Evolutionary conservation across 2,888 invertebrate species (phyloP), one percentile per base, ranked within the genome.

Genomic region (Leptodirus hochenwartii): DNA sequence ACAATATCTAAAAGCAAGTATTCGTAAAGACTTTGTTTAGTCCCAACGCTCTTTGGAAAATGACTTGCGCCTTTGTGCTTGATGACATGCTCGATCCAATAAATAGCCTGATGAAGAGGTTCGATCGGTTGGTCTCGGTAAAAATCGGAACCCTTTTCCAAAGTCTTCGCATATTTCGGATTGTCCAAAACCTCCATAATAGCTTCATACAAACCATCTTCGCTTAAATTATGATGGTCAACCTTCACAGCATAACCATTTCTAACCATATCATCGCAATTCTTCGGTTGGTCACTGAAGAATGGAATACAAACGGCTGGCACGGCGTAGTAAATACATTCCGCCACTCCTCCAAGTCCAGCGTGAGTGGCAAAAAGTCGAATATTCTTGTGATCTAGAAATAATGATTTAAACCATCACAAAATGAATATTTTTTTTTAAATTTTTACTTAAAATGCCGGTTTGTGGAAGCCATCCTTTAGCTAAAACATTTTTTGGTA

Each of bases 351-450:
- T 40, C 68, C 54, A 25, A 64, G 49, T 1, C 69, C 70, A 16
- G 66, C 68, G 41, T 68, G 64, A 5, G 64, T 65, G 33, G 71
- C 61, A 37, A 70, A 68, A 1, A 63, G 43, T 37, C 57, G 59
- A 2, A 66, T 53, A 32, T 64, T 65, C 2, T 53, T 51, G 47
- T 70, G 66, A 2, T 58, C 63, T 62, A 39, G 27, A n/a, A n/a
- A n/a, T n/a, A n/a, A n/a, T n/a, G n/a, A n/a, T n/a, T n/a, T n/a
- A n/a, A n/a, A n/a, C n/a, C n/a, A n/a, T n/a, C n/a, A n/a, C n/a
- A n/a, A n/a, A n/a, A n/a, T n/a, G n/a, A n/a, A n/a, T n/a, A n/a
- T n/a, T n/a, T n/a, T n/a, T n/a, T n/a, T n/a, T n/a, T n/a, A n/a
- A n/a, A n/a, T n/a, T n/a, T n/a, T n/a, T n/a, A n/a, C n/a, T n/a